Conservation (phyloP, 92 coral and sea anemone species). For the Nematostella vectensis region DNA sequence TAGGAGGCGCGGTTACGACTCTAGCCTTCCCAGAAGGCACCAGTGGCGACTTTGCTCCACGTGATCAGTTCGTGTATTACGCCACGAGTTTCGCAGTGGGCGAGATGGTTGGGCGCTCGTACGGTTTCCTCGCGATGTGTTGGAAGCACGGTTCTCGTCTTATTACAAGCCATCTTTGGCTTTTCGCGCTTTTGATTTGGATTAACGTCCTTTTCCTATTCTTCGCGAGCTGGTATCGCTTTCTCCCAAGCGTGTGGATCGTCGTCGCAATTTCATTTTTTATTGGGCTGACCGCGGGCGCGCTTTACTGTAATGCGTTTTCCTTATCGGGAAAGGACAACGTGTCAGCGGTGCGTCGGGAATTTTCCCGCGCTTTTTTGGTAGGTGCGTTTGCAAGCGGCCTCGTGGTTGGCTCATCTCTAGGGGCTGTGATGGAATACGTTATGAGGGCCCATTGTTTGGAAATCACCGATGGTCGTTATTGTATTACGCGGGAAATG, state of each 20-base stretch:
- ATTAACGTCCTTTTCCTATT: neutral
- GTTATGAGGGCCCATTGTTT: conserved; percentile 2
- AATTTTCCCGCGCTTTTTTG: conserved; percentile 8
- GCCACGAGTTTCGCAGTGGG: conserved; percentile 3
- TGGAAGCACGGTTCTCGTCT: neutral
- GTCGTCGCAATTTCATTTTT: neutral
- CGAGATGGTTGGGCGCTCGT: conserved; percentile 3
- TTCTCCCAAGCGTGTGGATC: neutral
- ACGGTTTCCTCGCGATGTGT: neutral
- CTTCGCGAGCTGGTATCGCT: conserved; percentile 1
- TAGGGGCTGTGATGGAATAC: neutral
- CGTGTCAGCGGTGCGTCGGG: neutral
- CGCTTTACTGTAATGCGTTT: conserved; percentile 5
- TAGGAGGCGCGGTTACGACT: neutral
- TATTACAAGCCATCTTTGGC: neutral
- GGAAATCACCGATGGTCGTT: neutral
- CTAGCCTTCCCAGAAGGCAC: neutral
- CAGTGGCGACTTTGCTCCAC: neutral
- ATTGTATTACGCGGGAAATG: neutral
- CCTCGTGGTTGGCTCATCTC: neutral
- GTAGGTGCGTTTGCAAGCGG: conserved; percentile 5
- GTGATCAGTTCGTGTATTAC: conserved; percentile 9
- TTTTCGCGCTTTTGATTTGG: neutral
- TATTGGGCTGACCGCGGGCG: neutral
- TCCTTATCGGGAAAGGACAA: conserved; percentile 1